Evolutionary conservation across 2,113 vertebrate species (phyloP).

Genomic region (Menura novaehollandiae): DNA sequence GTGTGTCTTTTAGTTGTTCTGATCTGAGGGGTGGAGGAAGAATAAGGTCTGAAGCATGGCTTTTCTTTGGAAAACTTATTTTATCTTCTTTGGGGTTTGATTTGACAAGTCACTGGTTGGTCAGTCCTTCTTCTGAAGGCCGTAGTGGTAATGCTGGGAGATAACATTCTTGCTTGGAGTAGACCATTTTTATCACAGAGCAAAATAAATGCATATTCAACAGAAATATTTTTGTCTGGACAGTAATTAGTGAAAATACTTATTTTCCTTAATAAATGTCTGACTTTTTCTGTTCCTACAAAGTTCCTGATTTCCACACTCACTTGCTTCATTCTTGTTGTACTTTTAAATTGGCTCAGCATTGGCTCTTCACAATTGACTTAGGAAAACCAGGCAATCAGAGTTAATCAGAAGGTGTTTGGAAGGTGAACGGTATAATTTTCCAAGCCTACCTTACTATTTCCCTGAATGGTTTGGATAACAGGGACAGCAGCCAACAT

Average conservation of each 20-base stretch:
- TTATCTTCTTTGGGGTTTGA: background rate
- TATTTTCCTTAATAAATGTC: background rate
- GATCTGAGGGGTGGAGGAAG: background rate
- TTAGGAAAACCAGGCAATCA: background rate
- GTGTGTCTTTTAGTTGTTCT: background rate
- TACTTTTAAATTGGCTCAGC: background rate
- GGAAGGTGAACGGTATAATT: background rate
- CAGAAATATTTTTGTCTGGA: background rate
- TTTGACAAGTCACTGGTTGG: background rate
- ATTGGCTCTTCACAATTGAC: background rate
- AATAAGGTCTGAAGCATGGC: background rate
- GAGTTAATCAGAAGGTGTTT: background rate
- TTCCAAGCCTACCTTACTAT: fast-evolving
- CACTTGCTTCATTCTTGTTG: fast-evolving
- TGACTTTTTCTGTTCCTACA: background rate
- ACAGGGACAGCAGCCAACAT: background rate
- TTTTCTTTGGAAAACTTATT: background rate
- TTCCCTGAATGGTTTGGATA: background rate
- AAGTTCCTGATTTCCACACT: background rate
- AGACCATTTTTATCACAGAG: background rate
- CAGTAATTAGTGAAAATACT: background rate
- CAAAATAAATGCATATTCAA: background rate
- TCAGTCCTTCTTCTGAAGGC: background rate
- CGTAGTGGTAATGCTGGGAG: background rate
- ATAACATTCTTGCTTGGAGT: background rate